phyloP scores from a whole-genome alignment of 2,888 invertebrate species.

The Nomada lathburiana region DNA sequence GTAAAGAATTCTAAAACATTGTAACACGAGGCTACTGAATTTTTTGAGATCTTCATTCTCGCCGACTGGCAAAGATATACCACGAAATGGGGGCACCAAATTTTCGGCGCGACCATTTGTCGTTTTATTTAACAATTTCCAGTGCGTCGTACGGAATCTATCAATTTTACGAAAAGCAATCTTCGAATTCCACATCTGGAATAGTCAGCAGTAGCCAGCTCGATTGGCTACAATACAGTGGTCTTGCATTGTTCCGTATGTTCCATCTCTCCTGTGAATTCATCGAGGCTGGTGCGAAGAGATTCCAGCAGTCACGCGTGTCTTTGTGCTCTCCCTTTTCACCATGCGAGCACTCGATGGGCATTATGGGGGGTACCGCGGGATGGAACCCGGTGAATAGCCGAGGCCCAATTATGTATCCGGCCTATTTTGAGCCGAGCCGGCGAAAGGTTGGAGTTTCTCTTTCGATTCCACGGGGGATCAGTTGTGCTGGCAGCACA shows the following conservation, averaged over 20 bases:
- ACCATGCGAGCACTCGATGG: slow-evolving; percentile 50
- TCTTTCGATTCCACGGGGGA: slow-evolving; percentile 73
- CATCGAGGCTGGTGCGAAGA: neutral
- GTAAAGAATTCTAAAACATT: no score
- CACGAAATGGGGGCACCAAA: no score
- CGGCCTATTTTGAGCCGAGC: slow-evolving; percentile 63
- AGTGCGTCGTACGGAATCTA: no score
- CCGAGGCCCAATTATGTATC: slow-evolving; percentile 74
- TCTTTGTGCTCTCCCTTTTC: slow-evolving; percentile 26
- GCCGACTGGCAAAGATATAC: no score
- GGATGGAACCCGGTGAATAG: slow-evolving; percentile 55
- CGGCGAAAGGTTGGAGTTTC: slow-evolving; percentile 55
- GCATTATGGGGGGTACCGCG: slow-evolving; percentile 61
- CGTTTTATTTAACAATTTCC: no score
- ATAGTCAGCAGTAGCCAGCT: no score
- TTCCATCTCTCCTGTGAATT: neutral
- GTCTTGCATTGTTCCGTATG: neutral
- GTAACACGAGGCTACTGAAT: no score
- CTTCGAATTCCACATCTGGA: no score
- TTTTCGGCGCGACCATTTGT: no score
- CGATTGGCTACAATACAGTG: no score
- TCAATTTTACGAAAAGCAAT: no score
- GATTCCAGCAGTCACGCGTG: slow-evolving; percentile 26
- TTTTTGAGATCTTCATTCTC: no score
- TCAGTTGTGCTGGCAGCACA: slow-evolving; percentile 72